Base-by-base conservation (phyloP, 2,888 invertebrate genomes). In the Resseliella maxima region DNA sequence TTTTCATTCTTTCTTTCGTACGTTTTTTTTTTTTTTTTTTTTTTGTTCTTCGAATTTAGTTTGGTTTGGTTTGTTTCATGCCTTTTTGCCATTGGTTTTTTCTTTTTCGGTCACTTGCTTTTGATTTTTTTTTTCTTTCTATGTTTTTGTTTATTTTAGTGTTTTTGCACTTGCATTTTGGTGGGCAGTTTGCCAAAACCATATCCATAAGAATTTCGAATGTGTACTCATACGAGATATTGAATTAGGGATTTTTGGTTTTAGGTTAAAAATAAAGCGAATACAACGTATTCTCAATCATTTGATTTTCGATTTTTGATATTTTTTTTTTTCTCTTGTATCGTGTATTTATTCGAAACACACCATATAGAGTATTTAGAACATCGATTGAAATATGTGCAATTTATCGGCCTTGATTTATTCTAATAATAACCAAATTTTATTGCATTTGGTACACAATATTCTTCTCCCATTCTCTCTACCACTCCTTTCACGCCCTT, bases 211-310 rank as follows among this genome's bases (percentile, higher is more conserved):
- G 31, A 72, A 31, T 72, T 72, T 72, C 72, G 15, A 31, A 72
- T 72, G 31, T 72, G 72, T 72, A 31, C 72, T 72, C 72, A 72
- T 72, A 72, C 72, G 72, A 72, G 72, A 72, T 72, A 72, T 72
- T 72, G 72, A 72, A 72, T 72, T 72, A 72, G 72, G 72, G 72
- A 72, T 72, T 72, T 50, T 72, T 72, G 72, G 72, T 72, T 31
- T 31, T 72, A 3, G 59, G 59, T 59, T 59, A 27, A 50, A 50
- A 24, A 24, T 50, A 50, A 59, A 59, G 59, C 15, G 59, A 59
- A 12, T 41, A 41, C 5, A 5, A 50, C n/a, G 59, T 24, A 35
- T 12, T 31, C 72, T 31, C 3, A 72, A 15, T 31, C 31, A 31
- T 72, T 31, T 59, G 2, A 31, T 1, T 50, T 18, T 50, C 2